Evolutionary conservation across 2,888 invertebrate species (phyloP), one percentile per base, ranked within the genome.

Genomic region (Acleris holmiana): DNA sequence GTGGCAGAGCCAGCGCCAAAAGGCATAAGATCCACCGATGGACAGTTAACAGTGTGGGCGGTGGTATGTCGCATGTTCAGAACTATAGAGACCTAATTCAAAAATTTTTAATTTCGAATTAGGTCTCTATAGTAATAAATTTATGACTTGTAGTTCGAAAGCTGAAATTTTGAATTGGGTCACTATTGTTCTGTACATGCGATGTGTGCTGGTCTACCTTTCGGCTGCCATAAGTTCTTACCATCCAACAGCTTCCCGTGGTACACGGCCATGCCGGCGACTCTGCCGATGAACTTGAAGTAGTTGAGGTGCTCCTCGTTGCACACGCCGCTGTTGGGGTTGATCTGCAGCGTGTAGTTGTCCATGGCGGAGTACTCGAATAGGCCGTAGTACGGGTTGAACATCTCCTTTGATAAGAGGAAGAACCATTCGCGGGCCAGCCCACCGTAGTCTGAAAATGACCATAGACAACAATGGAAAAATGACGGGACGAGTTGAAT

Each of bases 331-430:
- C 99, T 99, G 87, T 97, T 96, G 67, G 99, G 99, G 92, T 99
- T 99, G 76, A 99, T 99, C 95, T 99, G 99, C 60, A 99, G 94
- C 19, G 99, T 99, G 89, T 99, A 99, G 93, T 99, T 99, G 88
- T 99, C 99, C 99, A 99, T 99, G 5, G 99, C 99, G 1, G 99
- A 99, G 94, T 99, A 99, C 91, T 99, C 99, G 93, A 99, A 99
- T 61, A 99, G 94, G 0, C 99, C 99, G 91, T 99, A 99, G 89
- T 99, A 99, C 0, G 99, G 99, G 94, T 99, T 99, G 92, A 99
- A 99, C 98, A 99, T 99, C 93, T 99, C 99, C 88, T 99, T 99
- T 1, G 99, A 99, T 13, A 99, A 93, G 25, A 99, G 94, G 94
- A 99, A 99, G 94, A 99, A 99, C 99, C 99, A 99, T 91, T 99